Base-by-base conservation (phyloP, 2,797 vertebrate species). In the Xyrichtys novacula region DNA sequence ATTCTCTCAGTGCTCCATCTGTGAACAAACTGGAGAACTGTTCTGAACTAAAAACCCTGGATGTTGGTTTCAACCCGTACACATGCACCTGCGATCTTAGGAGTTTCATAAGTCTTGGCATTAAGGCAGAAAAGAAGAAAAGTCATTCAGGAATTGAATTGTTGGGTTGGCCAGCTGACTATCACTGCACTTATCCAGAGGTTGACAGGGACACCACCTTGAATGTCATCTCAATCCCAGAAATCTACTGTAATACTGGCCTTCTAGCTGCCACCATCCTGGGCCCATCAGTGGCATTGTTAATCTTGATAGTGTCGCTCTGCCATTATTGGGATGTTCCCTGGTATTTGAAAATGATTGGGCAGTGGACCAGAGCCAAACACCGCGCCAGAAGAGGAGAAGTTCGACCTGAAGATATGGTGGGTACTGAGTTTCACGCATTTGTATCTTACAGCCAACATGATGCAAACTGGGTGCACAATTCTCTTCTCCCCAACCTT, bases 401-500 rank as follows among this genome's bases (percentile, higher is more conserved):
- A 1, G 68, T 89, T 17, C 76, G 19, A 52, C 50, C 75, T 0
- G 88, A 92, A 61, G 90, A 92, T 4, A 55, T 96, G 55, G 72
- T 85, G 8, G 88, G 87, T 0, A 48, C 93, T 0, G 60, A 80
- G 39, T 98, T 95, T 36, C 96, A 98, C 0, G 96, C 95, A 0
- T 98, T 98, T 56, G 64, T 97, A 40, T 98, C 97, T 2, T 97
- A 97, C 70, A 98, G 97, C 36, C 95, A 94, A 61, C 91, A 84
- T 0, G 95, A 98, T 5, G 81, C 89, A 0, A 20, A 65, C 23
- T 98, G 96, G 96, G 95, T 98, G 52, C 90, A 94, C 73, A 83
- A 80, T 0, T 81, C 85, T 62, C 91, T 97, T 65, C 76, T 98
- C 17, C 93, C 95, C 0, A 94, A 93, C 76, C 88, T 98, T 4